These are phyloP conservation scores for Pseudococcus longispinus DNA, from an alignment of 2,888 invertebrate genomes.

Conservation along the genomic window DNA sequence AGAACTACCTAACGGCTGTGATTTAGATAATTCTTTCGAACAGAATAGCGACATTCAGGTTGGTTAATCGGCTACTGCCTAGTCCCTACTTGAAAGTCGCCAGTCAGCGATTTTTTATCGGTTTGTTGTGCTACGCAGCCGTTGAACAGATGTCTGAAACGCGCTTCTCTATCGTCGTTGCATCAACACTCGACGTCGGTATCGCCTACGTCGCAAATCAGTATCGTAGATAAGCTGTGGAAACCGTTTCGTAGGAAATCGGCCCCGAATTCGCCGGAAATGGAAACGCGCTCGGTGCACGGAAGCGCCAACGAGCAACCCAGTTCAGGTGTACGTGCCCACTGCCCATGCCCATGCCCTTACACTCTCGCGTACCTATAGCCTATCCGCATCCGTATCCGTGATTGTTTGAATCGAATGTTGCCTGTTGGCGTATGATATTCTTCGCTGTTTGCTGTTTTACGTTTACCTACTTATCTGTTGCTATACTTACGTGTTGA, in stretches of 20 bases:
- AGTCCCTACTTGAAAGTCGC: too few species aligned
- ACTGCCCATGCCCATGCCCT: background rate
- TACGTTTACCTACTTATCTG: too few species aligned
- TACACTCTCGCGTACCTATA: too few species aligned
- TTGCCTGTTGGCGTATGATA: too few species aligned
- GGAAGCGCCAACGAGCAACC: slow-evolving; percentile 53
- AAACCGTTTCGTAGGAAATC: slow-evolving; percentile 76
- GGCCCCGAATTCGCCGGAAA: slow-evolving; percentile 60
- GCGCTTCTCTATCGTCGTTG: slow-evolving; percentile 58
- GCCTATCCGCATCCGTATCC: too few species aligned
- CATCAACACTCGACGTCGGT: slow-evolving; percentile 55
- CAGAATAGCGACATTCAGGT: slow-evolving; percentile 61
- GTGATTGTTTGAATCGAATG: too few species aligned
- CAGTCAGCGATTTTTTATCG: background rate
- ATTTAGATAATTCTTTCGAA: slow-evolving; percentile 73
- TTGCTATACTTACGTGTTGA: too few species aligned
- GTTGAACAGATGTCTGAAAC: slow-evolving; percentile 57
- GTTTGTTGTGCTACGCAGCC: slow-evolving; percentile 21
- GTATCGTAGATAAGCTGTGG: slow-evolving; percentile 71
- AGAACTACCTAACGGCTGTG: slow-evolving; percentile 85
- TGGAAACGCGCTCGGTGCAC: slow-evolving; percentile 45
- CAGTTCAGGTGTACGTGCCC: slow-evolving; percentile 58
- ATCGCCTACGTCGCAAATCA: slow-evolving; percentile 58
- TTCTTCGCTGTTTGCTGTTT: too few species aligned
- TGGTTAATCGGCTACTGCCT: too few species aligned